Evolutionary conservation across 2,797 vertebrate genomes (phyloP).

Genomic region (Tapera naevia): DNA sequence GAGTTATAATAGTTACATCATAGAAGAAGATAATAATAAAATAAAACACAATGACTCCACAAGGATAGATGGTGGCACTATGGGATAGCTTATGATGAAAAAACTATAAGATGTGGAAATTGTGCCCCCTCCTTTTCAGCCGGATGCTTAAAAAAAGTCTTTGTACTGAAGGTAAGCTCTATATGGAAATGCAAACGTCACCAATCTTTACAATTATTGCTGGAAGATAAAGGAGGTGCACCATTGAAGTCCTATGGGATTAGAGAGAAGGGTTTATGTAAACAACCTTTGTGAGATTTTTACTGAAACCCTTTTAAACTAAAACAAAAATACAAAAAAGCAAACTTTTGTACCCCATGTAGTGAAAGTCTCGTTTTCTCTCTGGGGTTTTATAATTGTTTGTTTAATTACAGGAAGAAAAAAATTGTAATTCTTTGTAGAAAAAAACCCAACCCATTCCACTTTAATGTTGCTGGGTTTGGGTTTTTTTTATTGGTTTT

Average conservation of each 20-base stretch:
- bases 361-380: background rate
- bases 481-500: no score
- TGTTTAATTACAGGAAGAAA: background rate
- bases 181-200: background rate
- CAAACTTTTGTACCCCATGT: background rate
- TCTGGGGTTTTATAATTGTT: background rate
- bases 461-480: no score
- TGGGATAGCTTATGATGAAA: background rate
- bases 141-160: background rate
- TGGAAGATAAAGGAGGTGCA: background rate
- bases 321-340: background rate
- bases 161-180: background rate
- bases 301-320: background rate
- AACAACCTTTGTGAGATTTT: background rate
- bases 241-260: background rate
- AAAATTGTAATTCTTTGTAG: background rate
- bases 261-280: background rate
- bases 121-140: rapidly evolving
- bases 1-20: background rate
- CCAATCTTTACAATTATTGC: background rate
- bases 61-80: background rate
- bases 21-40: background rate
- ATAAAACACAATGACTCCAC: background rate
- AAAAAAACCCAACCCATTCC: no score
- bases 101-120: background rate